Evolutionary conservation across 2,113 vertebrate species (phyloP), one percentile per base, ranked within the genome.

Genomic region (Xerus inauris): DNA sequence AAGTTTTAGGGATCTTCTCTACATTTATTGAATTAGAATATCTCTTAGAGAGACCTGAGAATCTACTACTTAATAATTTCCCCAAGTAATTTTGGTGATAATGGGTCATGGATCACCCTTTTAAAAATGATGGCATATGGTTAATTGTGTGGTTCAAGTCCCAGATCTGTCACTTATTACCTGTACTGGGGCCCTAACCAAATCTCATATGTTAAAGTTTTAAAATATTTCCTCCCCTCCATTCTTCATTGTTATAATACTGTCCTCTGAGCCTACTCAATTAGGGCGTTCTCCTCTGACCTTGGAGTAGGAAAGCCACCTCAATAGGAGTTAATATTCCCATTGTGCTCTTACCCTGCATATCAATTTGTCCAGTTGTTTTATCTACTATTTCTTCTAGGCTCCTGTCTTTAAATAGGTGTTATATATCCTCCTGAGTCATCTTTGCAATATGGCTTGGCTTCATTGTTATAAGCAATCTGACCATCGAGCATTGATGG

Each of bases 1-100:
- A 38, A 86, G 20, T 79, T 57, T 54, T 38, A 62, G 49, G 38
- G 54, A 7, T 13, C 45, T 67, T 42, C 30, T 80, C 14, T 80
- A 92, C 82, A 75, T 22, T 28, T 65, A 57, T 91, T 85, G 19
- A 79, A 92, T 79, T 73, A 85, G 35, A 94, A 40, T 80, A 47
- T 47, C 54, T 89, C 38, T 38, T 71, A 11, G 8, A 79, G 14
- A 89, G 24, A 65, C 14, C 32, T 65, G 57, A n/a, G 8, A 30
- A 47, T 42, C 11, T 85, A 76, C 16, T 57, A 57, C 65, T 91
- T 67, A 57, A 73, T 92, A 72, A 82, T 22, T 69, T 82, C 14
- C 42, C 13, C 76, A 76, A 59, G n/a, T 96, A 40, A 83, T 91
- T 94, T 38, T 75, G 57, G 81, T 67, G 47, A 49, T 13, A 57